A percentile compares a stretch with the other conserved stretches of the same genome.
These are phyloP conservation scores for Drosophila quinaria DNA, from an alignment of 2,888 invertebrate species.

Conservation along the genomic window DNA sequence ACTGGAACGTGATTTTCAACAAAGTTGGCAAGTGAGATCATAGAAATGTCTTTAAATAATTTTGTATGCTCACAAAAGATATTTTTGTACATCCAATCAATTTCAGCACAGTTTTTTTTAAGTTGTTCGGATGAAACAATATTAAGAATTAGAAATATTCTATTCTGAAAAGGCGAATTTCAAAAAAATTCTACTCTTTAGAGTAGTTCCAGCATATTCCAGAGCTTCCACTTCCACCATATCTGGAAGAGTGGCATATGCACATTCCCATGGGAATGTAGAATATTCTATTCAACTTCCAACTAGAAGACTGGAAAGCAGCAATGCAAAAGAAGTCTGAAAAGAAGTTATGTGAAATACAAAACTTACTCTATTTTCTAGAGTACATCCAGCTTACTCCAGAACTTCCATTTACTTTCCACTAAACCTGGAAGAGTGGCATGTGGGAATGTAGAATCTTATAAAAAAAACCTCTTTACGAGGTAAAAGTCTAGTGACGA, in stretches of 20 bases:
- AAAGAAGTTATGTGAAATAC: neutral
- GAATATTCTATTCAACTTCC: too few species aligned
- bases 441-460: neutral
- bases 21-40: neutral
- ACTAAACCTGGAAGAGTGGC: neutral
- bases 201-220: neutral
- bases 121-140: too few species aligned
- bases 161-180: neutral
- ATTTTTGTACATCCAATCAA: neutral
- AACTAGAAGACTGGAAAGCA: neutral
- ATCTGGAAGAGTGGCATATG: neutral
- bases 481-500: too few species aligned
- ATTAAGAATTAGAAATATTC: neutral
- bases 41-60: neutral
- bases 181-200: neutral
- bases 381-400: neutral
- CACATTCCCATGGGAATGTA: too few species aligned
- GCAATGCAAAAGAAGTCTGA: neutral
- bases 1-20: constrained; percentile 8
- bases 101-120: neutral
- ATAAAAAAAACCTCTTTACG: too few species aligned
- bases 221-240: neutral
- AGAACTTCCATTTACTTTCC: neutral
- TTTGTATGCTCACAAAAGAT: neutral
- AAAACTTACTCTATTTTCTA: neutral